A percentile compares a stretch with the other conserved stretches of the same genome.
phyloP scores from a whole-genome alignment of 2,113 vertebrate species.

The Patagioenas fasciata region DNA sequence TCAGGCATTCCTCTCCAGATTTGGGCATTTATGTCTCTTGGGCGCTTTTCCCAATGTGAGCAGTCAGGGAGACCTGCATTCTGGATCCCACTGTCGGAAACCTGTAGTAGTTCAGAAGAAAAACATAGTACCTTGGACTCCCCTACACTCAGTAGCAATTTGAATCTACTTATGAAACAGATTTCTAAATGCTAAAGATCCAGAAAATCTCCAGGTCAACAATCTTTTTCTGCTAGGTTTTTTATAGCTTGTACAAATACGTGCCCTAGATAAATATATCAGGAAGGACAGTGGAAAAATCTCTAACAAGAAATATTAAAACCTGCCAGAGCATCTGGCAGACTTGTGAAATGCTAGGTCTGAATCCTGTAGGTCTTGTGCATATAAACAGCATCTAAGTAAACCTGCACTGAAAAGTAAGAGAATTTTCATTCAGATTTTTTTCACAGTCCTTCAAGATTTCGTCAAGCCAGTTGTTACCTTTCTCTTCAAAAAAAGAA shows the following conservation, averaged over 20 bases:
- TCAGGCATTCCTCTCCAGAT: not conserved
- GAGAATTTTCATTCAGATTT: not conserved
- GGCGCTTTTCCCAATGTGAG: not conserved
- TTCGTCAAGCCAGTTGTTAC: not conserved
- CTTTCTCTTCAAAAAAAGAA: not conserved
- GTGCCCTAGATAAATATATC: not conserved
- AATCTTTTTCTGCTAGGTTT: not conserved
- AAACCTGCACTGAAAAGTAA: not conserved
- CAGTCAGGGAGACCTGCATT: not conserved
- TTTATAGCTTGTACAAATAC: not conserved
- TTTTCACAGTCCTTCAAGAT: not conserved
- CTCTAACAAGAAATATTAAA: constrained; percentile 6
- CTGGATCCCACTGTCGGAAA: not conserved
- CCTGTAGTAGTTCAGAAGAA: not conserved
- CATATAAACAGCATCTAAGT: not conserved
- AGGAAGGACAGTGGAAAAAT: not conserved
- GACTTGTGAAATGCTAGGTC: not conserved
- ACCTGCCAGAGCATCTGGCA: not conserved
- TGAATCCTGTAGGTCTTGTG: not conserved
- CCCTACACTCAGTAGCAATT: not conserved
- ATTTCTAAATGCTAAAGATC: not conserved
- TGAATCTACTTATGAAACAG: not conserved
- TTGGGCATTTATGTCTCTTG: not conserved
- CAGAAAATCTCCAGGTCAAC: not conserved
- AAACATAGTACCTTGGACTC: not conserved